A percentile compares a stretch with the other conserved stretches of the same genome.
Evolutionary conservation across 2,888 invertebrate species (phyloP).

Genomic region (Chelonus formosanus): DNA sequence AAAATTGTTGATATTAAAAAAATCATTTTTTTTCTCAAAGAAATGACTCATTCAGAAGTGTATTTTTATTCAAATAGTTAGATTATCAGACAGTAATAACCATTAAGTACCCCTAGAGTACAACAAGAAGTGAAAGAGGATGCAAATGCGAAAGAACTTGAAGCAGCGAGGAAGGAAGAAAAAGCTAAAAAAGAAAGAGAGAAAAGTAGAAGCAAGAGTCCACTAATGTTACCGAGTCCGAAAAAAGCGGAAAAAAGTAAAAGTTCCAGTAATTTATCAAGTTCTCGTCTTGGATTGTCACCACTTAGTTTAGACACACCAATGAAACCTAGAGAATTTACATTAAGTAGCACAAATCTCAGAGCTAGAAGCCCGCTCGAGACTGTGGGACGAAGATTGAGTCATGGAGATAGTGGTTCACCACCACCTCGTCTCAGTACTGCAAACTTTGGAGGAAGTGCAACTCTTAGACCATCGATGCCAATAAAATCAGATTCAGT

Average conservation of each 20-base stretch:
- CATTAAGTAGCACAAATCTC: constrained; percentile 60
- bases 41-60: too few species aligned
- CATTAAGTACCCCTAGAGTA: constrained; percentile 48
- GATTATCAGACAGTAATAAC: constrained; percentile 22
- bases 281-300: constrained; percentile 56
- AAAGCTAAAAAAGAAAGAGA: constrained; percentile 50
- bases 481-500: constrained; percentile 53
- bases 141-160: constrained; percentile 48
- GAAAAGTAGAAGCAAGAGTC: constrained; percentile 60
- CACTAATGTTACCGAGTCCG: constrained; percentile 58
- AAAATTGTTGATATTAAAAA: background rate
- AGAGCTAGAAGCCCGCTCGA: constrained; percentile 61
- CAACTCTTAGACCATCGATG: constrained; percentile 52
- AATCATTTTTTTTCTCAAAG: constrained; percentile 12
- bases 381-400: constrained; percentile 59
- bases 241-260: constrained; percentile 57
- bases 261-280: constrained; percentile 59
- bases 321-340: constrained; percentile 60
- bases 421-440: constrained; percentile 56
- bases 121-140: constrained; percentile 62
- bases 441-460: constrained; percentile 58
- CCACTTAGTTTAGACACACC: constrained; percentile 55
- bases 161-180: constrained; percentile 49
- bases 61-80: too few species aligned
- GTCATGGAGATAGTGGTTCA: constrained; percentile 61